Conservation (phyloP, 2,113 vertebrate genomes). For the Cephalopterus ornatus region DNA sequence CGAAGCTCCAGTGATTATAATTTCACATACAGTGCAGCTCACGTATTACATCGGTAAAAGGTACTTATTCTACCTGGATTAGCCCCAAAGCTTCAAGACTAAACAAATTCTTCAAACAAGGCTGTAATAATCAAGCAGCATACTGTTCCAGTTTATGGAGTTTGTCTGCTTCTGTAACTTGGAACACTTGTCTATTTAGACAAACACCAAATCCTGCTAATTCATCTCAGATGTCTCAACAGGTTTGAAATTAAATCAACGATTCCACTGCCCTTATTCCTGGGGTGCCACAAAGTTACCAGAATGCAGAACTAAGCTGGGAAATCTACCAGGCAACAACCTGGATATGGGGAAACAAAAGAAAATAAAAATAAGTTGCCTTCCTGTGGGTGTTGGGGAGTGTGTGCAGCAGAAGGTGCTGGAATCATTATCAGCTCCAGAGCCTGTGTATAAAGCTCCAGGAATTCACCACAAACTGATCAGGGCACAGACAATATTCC, state of each 20-base stretch:
- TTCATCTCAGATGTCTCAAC: not conserved
- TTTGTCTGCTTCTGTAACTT: not conserved
- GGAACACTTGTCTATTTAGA: not conserved
- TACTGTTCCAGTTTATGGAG: not conserved
- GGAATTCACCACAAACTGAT: not conserved
- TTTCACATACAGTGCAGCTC: not conserved
- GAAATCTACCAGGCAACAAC: not conserved
- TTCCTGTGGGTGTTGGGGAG: not conserved
- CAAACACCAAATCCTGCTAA: not conserved
- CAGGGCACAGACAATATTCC: not conserved
- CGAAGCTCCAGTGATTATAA: not conserved
- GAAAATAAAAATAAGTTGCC: not conserved
- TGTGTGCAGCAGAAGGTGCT: not conserved
- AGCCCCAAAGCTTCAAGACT: not conserved
- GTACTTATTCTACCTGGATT: not conserved
- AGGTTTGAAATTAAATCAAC: not conserved
- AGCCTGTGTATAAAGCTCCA: not conserved
- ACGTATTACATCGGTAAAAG: not conserved
- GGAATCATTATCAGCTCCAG: not conserved
- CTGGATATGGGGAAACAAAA: not conserved
- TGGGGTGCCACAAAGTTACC: not conserved
- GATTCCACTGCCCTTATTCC: not conserved
- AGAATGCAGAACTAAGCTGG: not conserved
- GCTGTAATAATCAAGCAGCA: not conserved
- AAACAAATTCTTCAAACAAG: not conserved